Evolutionary conservation across 2,797 vertebrate genomes (phyloP), one percentile per base, ranked within the genome.

Genomic region (Heliangelus exortis): DNA sequence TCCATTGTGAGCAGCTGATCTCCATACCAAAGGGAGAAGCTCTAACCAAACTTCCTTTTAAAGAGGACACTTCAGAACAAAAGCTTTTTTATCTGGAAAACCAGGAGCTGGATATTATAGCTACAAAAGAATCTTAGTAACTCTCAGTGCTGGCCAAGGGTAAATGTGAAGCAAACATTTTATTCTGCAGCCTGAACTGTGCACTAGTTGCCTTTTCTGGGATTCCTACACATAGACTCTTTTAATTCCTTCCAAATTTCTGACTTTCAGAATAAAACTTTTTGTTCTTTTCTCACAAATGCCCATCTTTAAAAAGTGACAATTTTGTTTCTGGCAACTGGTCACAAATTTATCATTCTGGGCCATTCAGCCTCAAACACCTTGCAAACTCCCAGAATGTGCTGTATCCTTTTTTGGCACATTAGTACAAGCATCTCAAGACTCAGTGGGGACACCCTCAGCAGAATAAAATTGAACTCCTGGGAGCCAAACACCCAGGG

Each of bases 341-440:
- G 18, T 67, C 28, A 39, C 31, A 53, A 10, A 15, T 43, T 43
- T 72, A 16, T 54, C 7, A 6, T 67, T 5, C 36, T 61, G 28
- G 11, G 55, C 65, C 45, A 57, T 23, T 76, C n/a, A 76, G 12
- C 5, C 23, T 66, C 2, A 36, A 61, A 10, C 9, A 39, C 6
- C 36, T 57, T 1, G 0, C 7, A 74, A 80, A 17, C 23, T 65
- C 31, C 54, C 25, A 48, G 15, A 79, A 33, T 0, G 0, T 15
- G 28, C 19, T 41, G 4, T 0, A 13, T 23, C 59, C 17, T 51
- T 55, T 55, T 53, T 36, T 57, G 26, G 34, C 7, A 16, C 1
- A 9, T 0, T 6, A 76, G 7, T 63, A 15, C 31, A 63, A 9
- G 10, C 31, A 19, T 55, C 84, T 55, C 0, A 2, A 39, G 22